phyloP scores from a whole-genome alignment of 1,140 invertebrate species.

The Cephus cinctus region DNA sequence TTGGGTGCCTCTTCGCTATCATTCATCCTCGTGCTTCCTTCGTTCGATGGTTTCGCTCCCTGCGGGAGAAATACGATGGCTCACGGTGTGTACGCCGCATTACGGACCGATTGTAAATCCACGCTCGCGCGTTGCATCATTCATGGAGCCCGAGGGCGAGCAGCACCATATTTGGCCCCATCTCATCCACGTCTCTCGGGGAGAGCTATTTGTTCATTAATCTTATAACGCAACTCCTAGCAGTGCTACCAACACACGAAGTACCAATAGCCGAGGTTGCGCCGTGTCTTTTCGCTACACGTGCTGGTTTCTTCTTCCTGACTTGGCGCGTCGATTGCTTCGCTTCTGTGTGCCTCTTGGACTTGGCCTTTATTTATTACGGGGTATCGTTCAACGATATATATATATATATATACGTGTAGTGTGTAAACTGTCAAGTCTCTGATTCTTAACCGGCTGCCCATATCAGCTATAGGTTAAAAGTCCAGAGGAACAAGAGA shows the following conservation, averaged over 20 bases:
- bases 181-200: slow-evolving; percentile 5
- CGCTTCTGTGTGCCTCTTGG: neutral
- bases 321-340: neutral
- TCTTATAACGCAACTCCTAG: slow-evolving; percentile 24
- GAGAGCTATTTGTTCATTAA: slow-evolving; percentile 27
- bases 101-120: too few species aligned
- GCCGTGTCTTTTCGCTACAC: neutral
- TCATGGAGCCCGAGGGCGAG: neutral
- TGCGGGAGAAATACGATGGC: too few species aligned
- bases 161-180: slow-evolving; percentile 2
- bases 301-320: neutral
- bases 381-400: neutral
- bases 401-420: neutral
- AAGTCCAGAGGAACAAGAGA: too few species aligned
- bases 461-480: too few species aligned
- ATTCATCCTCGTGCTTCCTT: too few species aligned
- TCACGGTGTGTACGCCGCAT: too few species aligned
- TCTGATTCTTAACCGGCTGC: too few species aligned
- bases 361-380: neutral
- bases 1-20: too few species aligned
- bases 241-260: neutral
- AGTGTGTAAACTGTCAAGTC: too few species aligned
- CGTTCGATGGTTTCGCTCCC: too few species aligned
- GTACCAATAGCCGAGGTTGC: neutral
- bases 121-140: neutral